Conservation (phyloP, 1,140 invertebrate species). For the Scaptodrosophila lebanonensis region DNA sequence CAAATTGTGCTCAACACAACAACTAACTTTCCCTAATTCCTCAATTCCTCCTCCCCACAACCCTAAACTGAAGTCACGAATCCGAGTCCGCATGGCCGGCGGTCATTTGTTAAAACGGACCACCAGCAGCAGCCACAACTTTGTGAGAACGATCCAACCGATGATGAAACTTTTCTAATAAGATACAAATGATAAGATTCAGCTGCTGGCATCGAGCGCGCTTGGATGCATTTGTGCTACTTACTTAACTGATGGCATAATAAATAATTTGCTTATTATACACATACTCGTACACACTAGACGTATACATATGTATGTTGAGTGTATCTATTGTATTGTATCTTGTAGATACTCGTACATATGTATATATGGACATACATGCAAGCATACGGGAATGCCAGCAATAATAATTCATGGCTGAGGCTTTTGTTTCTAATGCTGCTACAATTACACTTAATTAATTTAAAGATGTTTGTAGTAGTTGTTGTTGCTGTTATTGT, state of each 20-base stretch:
- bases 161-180: slow-evolving; percentile 70
- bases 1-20: too few species aligned
- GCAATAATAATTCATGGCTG: slow-evolving; percentile 55
- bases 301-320: too few species aligned
- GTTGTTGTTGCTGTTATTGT: slow-evolving; percentile 19
- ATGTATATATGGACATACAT: slow-evolving; percentile 8
- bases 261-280: slow-evolving; percentile 75
- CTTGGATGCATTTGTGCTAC: slow-evolving; percentile 29
- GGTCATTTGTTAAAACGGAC: slow-evolving; percentile 27
- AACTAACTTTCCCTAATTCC: too few species aligned
- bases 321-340: slow-evolving; percentile 39
- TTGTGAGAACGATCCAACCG: too few species aligned
- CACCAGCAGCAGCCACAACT: slow-evolving; percentile 22
- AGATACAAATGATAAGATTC: slow-evolving; percentile 69
- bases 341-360: slow-evolving; percentile 48
- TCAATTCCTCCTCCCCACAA: neutral
- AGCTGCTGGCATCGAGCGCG: slow-evolving; percentile 37
- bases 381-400: slow-evolving; percentile 17
- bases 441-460: slow-evolving; percentile 73
- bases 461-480: slow-evolving; percentile 65
- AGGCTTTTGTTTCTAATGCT: slow-evolving; percentile 72
- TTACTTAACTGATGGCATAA: slow-evolving; percentile 66
- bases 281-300: slow-evolving; percentile 29
- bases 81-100: slow-evolving; percentile 8
- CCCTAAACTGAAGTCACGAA: neutral